Percentiles rank a stretch among this genome's conserved stretches.
phyloP scores from a whole-genome alignment of 2,888 invertebrate species.

The Baccha elongata region DNA sequence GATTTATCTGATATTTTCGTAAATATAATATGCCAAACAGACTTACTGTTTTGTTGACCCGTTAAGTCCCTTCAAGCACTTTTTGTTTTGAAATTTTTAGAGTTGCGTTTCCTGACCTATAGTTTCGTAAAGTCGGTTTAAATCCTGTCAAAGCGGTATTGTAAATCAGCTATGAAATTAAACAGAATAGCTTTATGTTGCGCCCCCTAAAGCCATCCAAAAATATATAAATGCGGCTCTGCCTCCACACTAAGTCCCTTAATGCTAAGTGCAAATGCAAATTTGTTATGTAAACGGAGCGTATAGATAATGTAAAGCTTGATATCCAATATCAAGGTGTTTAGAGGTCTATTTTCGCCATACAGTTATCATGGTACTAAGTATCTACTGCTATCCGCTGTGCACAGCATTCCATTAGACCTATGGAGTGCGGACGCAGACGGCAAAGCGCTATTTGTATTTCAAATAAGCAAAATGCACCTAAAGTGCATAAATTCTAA shows the following conservation, averaged over 20 bases:
- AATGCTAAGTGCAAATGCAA: slow-evolving; percentile 42
- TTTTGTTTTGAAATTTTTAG: no score
- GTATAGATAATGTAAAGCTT: slow-evolving; percentile 14
- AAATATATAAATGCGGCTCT: neutral
- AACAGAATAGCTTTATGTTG: no score
- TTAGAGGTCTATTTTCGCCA: slow-evolving; percentile 7
- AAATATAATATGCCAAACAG: no score
- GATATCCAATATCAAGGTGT: slow-evolving; percentile 58
- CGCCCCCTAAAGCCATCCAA: neutral
- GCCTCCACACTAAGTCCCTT: neutral
- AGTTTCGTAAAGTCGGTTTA: no score
- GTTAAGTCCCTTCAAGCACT: no score
- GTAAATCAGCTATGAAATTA: no score
- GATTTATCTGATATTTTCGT: no score
- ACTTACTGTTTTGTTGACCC: no score
- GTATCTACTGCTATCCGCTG: slow-evolving; percentile 14
- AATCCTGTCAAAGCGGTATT: no score
- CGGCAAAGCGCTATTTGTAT: slow-evolving; percentile 1
- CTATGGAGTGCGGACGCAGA: neutral
- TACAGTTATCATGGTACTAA: slow-evolving; percentile 10
- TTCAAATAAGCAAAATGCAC: slow-evolving; percentile 30
- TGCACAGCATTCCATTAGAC: slow-evolving; percentile 25
- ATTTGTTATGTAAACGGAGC: slow-evolving; percentile 34
- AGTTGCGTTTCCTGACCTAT: no score
- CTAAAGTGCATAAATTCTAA: slow-evolving; percentile 52